Conservation (phyloP, 2,888 invertebrate species). For the Coronaproctus castanopsis region DNA sequence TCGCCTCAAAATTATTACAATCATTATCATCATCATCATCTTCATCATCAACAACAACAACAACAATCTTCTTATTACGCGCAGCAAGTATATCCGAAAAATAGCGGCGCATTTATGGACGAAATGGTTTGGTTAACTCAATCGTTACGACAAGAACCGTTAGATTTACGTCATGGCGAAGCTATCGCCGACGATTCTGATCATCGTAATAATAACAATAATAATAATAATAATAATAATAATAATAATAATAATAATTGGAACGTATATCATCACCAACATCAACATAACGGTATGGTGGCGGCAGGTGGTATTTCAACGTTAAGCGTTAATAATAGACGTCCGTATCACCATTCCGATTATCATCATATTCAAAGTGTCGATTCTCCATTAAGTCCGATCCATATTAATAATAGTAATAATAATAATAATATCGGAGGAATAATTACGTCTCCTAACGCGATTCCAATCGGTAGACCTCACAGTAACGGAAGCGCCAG, state of each 20-base stretch:
- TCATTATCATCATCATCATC: neutral
- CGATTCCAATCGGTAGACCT: neutral
- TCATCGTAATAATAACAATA: no score
- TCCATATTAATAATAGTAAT: neutral
- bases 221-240: conserved; percentile 49
- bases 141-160: conserved; percentile 48
- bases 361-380: conserved; percentile 19
- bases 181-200: conserved; percentile 37
- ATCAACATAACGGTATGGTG: conserved; percentile 21
- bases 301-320: no score
- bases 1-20: conserved; percentile 13
- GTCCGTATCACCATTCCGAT: conserved; percentile 6
- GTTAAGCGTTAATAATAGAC: conserved; percentile 5
- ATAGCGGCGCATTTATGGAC: conserved; percentile 20
- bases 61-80: conserved; percentile 15
- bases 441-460: no score
- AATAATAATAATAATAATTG: conserved; percentile 9
- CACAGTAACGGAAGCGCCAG: neutral
- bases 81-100: conserved; percentile 15
- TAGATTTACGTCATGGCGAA: conserved; percentile 54
- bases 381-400: conserved; percentile 15
- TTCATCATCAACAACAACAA: conserved; percentile 15
- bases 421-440: neutral
- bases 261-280: conserved; percentile 11
- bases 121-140: conserved; percentile 55